These are phyloP conservation scores for Petroica traversi DNA, from an alignment of 2,113 vertebrate species.

Conservation along the genomic window DNA sequence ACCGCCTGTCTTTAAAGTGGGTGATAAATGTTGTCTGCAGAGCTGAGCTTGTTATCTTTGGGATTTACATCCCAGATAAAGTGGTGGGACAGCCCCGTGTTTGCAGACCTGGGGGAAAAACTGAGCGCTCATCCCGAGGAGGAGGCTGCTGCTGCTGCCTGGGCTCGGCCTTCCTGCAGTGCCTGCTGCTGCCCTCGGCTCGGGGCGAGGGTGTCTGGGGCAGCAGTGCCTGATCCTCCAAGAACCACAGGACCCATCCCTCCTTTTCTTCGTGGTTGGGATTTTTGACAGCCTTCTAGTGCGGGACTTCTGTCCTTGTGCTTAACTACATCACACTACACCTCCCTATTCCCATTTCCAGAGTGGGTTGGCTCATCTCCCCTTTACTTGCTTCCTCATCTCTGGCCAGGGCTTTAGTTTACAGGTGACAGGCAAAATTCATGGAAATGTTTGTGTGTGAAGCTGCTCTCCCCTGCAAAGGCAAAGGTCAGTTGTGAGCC, in stretches of 20 bases:
- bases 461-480: rapidly evolving
- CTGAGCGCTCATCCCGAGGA: not conserved
- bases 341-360: not conserved
- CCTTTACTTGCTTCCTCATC: not conserved
- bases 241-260: rapidly evolving
- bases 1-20: not conserved
- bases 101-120: not conserved
- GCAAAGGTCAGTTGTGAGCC: not conserved
- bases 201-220: rapidly evolving
- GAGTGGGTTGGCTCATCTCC: not conserved
- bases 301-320: not conserved
- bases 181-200: not conserved
- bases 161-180: not conserved
- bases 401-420: not conserved
- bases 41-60: constrained; percentile 42
- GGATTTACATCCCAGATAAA: constrained; percentile 24
- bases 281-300: not conserved
- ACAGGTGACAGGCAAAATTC: not conserved
- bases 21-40: constrained; percentile 57
- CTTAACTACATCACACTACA: not conserved
- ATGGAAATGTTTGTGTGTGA: rapidly evolving
- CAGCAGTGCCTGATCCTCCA: not conserved
- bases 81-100: not conserved
- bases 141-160: not conserved
- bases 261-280: rapidly evolving